These are phyloP conservation scores for Austrolebias charrua DNA, from an alignment of 2,797 vertebrate species.

Conservation along the genomic window DNA sequence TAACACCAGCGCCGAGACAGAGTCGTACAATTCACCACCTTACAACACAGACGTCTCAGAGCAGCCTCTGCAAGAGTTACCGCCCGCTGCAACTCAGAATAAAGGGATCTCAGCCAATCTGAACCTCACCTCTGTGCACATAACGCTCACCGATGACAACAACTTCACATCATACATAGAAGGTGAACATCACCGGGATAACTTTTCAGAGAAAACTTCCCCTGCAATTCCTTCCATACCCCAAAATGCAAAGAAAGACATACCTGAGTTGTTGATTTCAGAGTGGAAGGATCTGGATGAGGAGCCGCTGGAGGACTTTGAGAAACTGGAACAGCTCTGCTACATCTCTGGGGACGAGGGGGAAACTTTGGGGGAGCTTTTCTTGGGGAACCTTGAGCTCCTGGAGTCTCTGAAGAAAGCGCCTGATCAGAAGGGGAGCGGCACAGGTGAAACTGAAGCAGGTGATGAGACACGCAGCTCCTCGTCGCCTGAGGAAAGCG, in stretches of 20 bases:
- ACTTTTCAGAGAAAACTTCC: constrained; percentile 49
- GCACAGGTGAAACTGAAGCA: constrained; percentile 19
- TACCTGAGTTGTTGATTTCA: constrained; percentile 83
- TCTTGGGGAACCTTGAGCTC: constrained; percentile 81
- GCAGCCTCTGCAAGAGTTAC: constrained; percentile 37
- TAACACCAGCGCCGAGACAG: constrained; percentile 51
- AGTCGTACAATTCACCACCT: constrained; percentile 47
- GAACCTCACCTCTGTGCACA: constrained; percentile 61
- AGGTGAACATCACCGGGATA: constrained; percentile 51
- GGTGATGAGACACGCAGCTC: constrained; percentile 31
- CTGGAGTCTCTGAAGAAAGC: constrained; percentile 81
- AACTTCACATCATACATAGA: constrained; percentile 41
- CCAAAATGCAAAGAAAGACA: constrained; percentile 71
- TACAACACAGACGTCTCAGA: constrained; percentile 46
- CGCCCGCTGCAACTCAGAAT: constrained; percentile 63
- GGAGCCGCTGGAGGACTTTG: constrained; percentile 84
- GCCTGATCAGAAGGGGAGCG: constrained; percentile 60
- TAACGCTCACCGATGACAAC: constrained; percentile 58
- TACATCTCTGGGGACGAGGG: constrained; percentile 83
- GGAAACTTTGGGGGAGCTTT: constrained; percentile 76
- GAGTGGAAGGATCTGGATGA: constrained; percentile 85
- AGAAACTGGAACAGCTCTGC: constrained; percentile 84
- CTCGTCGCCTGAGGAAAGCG: constrained; percentile 36
- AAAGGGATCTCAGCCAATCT: constrained; percentile 77
- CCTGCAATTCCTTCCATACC: constrained; percentile 46